Evolutionary conservation across 2,797 vertebrate genomes (phyloP), one percentile per base, ranked within the genome.

Genomic region (Tadarida brasiliensis): DNA sequence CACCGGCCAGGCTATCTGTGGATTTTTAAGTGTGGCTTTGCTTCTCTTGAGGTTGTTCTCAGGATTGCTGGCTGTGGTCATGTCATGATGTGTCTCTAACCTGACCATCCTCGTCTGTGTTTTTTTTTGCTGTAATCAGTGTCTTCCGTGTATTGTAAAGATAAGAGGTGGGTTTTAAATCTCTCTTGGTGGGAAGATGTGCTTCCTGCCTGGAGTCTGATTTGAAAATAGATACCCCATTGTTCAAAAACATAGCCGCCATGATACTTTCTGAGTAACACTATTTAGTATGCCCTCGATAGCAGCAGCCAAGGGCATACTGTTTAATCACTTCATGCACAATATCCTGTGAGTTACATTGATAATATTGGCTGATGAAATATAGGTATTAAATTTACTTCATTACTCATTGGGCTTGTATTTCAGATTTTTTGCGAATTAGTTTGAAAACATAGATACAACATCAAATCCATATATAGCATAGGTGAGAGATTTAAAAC

Each of bases 351-450:
- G 49, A 33, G 54, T 51, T 63, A 67, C 26, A 35, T 16, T 82
- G 83, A 82, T 54, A 30, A 26, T 96, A 73, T n/a, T 94, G 85
- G 87, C 17, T 94, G 78, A 78, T 24, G 83, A 97, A 91, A 51
- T 81, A n/a, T 54, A 78, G 70, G 33, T 89, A 95, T 97, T 93
- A 28, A 85, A 95, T 97, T 98, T 97, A 96, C 97, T 97, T 98
- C 96, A 61, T 61, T 95, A 0, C 94, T 97, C 97, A 95, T 12
- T 33, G 82, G 86, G 44, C 61, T 98, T 97, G 83, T 96, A 84
- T 82, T 95, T 93, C 91, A 96, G 49, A 85, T 92, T 82, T 95
- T 90, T 91, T 77, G 65, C 81, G 63, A 94, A 87, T 88, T 89
- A 92, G 82, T 95, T 97, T 76, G 19, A 70, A 96, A 96, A 51